Base-by-base conservation (phyloP, 2,797 vertebrate genomes). In the Lacerta agilis region DNA sequence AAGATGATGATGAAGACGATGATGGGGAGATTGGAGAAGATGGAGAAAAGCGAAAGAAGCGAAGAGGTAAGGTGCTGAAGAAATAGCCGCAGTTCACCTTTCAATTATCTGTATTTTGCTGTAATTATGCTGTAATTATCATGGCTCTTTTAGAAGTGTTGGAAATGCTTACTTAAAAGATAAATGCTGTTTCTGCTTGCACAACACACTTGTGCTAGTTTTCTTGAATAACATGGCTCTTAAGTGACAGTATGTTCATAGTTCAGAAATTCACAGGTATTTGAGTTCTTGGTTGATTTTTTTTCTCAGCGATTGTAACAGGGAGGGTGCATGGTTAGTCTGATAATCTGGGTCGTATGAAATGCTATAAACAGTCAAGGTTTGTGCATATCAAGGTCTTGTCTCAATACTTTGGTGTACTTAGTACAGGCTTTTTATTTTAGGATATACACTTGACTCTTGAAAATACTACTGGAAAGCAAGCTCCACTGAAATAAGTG, bases 1-100 rank as follows among this genome's bases (percentile, higher is more conserved):
- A 99, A 85, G 99, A 99, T 13, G 96, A 97, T 4, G 98, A 98
- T 87, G 98, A 99, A 27, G 98, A 99, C 79, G 98, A 98, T 5
- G 98, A 98, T 25, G 98, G 97, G 13, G 97, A 98, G 78, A 92
- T 96, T 79, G 98, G 97, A 66, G 98, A 98, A 76, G 96, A 97
- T 29, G 98, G 98, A 93, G 98, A 98, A 95, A 98, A 98, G 93
- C 97, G 96, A 92, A 98, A 98, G 93, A 98, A 97, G 88, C 97
- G 97, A 79, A 97, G 97, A 96, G 98, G 99, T 99, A 95, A 96
- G 95, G 87, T 90, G 29, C 49, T 83, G 45, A 67, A 45, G 67
- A 38, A 77, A 49, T n/a, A 55, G 8, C 78, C 78, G 45, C 43
- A 55, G 36, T 36, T 72, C 29, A 2, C 49, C 49, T 49, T 49